phyloP scores from a whole-genome alignment of 2,113 vertebrate species.

The Puma concolor region DNA sequence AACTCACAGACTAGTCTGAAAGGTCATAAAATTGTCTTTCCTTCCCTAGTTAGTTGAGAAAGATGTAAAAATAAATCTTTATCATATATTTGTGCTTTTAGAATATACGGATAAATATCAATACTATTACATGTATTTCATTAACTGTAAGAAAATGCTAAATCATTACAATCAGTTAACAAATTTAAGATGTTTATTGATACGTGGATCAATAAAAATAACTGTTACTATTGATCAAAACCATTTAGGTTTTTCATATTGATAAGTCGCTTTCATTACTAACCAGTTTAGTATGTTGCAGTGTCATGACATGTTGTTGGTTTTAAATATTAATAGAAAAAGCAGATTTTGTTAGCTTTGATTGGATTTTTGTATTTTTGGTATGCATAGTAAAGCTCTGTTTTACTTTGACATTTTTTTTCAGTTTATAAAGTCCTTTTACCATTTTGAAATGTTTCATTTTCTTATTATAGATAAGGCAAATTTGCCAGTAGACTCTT shows the following conservation, averaged over 20 bases:
- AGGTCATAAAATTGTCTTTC: not conserved
- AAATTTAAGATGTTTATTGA: conserved; percentile 49
- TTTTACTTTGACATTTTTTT: not conserved
- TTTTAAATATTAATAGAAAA: conserved; percentile 52
- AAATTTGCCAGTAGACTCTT: not conserved
- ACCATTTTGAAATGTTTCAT: not conserved
- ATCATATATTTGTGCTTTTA: not conserved
- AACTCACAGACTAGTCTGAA: not conserved
- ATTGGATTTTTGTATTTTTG: not conserved
- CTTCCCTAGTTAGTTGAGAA: not conserved
- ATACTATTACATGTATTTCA: not conserved
- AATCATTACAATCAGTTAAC: conserved; percentile 27
- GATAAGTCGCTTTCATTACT: not conserved
- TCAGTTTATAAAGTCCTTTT: not conserved
- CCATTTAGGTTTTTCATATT: conserved; percentile 6
- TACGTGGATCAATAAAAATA: conserved; percentile 47
- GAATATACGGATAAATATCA: not conserved
- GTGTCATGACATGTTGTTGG: not conserved
- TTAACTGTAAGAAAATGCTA: conserved; percentile 2
- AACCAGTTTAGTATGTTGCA: conserved; percentile 3
- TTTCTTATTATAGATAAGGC: not conserved
- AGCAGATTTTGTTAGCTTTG: not conserved
- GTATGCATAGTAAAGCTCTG: not conserved
- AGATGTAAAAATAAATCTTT: not conserved
- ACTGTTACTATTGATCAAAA: conserved; percentile 23